Percentiles rank a stretch among this genome's conserved stretches.
phyloP scores from a whole-genome alignment of 2,113 vertebrate species.

The Holacanthus passer region DNA sequence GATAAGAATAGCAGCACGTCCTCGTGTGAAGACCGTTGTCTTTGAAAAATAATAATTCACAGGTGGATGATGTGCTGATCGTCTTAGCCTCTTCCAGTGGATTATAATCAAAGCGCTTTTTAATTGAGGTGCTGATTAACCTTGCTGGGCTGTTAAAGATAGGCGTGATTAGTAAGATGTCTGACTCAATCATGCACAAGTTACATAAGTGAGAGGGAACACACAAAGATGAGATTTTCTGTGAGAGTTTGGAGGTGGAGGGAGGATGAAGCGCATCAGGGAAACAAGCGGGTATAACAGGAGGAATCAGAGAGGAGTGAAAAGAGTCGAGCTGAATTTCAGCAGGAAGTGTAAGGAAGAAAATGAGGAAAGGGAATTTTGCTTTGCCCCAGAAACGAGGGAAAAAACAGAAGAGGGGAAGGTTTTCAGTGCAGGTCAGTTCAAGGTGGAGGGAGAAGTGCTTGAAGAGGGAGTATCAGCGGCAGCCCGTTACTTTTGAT shows the following conservation, averaged over 20 bases:
- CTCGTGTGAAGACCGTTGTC: neutral
- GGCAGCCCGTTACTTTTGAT: constrained; percentile 59
- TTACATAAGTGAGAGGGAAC: neutral
- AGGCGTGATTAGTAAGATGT: constrained; percentile 3
- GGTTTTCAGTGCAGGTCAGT: constrained; percentile 33
- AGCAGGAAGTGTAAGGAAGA: neutral
- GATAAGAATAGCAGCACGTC: neutral
- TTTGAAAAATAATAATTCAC: neutral
- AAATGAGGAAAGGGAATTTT: neutral
- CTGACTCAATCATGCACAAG: neutral
- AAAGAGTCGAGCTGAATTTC: neutral
- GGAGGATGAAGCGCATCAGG: neutral
- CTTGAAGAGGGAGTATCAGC: constrained; percentile 38
- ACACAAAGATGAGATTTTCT: neutral
- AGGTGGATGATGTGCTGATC: constrained; percentile 13
- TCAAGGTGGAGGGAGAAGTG: constrained; percentile 44
- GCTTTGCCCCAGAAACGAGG: neutral
- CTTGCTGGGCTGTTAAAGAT: neutral
- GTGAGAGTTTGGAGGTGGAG: neutral
- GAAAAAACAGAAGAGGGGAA: neutral
- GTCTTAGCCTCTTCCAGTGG: neutral
- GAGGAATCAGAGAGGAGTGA: neutral
- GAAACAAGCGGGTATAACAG: neutral
- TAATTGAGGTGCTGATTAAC: constrained; percentile 21
- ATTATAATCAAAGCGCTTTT: constrained; percentile 18